Conservation (phyloP, 2,113 vertebrate genomes). For the Atractosteus spatula region DNA sequence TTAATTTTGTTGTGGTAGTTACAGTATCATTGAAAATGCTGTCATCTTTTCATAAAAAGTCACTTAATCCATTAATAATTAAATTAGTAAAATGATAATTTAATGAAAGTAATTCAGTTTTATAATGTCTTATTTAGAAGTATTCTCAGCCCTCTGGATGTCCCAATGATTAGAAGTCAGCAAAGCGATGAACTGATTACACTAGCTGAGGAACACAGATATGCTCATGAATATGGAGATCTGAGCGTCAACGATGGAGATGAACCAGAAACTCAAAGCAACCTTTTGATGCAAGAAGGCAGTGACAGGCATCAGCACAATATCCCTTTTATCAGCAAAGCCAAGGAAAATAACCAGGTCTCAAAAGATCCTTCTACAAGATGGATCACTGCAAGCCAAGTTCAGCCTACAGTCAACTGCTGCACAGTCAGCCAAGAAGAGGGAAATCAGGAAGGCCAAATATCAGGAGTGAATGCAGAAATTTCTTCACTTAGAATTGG, state of each 20-base stretch:
- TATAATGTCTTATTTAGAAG: conserved; percentile 46
- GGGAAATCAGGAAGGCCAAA: conserved; percentile 36
- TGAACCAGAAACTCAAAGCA: conserved; percentile 41
- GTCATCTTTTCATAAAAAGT: too few relatives aligned
- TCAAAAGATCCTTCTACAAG: conserved; percentile 43
- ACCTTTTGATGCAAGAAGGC: conserved; percentile 27
- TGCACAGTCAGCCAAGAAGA: conserved; percentile 37
- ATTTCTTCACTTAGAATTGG: conserved; percentile 29
- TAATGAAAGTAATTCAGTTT: not conserved
- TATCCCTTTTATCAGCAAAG: conserved; percentile 29
- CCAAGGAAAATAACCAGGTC: conserved; percentile 41
- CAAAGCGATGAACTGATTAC: conserved; percentile 67
- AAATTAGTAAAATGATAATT: too few relatives aligned
- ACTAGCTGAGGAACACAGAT: conserved; percentile 74
- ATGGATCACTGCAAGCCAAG: conserved; percentile 36
- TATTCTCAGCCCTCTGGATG: conserved; percentile 45
- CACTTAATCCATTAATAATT: too few relatives aligned
- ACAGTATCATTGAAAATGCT: too few relatives aligned
- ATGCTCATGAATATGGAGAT: conserved; percentile 70
- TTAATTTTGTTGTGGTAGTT: conserved; percentile 1
- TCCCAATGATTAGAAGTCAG: conserved; percentile 43
- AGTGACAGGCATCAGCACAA: conserved; percentile 38
- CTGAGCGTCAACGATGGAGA: conserved; percentile 37
- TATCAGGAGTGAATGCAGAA: conserved; percentile 29
- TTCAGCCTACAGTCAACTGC: conserved; percentile 33